These are phyloP conservation scores for Coregonus suidteri DNA, from an alignment of 2,797 vertebrate species.

Conservation along the genomic window DNA sequence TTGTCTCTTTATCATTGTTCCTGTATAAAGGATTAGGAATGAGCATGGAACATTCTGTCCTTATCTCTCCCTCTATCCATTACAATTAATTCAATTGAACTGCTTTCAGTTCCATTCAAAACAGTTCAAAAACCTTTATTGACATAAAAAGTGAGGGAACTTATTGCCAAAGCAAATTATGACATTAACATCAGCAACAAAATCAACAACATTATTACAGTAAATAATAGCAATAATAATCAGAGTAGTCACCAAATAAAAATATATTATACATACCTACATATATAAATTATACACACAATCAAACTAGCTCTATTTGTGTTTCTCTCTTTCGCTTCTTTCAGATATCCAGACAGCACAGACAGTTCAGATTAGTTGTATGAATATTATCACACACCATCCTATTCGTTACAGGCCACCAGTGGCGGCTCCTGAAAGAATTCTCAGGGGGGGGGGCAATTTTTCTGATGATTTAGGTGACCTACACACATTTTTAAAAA, in stretches of 20 bases:
- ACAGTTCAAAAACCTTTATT: not conserved
- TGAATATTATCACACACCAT: conserved; percentile 1
- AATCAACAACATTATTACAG: not conserved
- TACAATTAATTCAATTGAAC: not conserved
- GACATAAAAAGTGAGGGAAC: not conserved
- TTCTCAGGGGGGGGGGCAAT: too few species aligned
- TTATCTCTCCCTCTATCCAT: conserved; percentile 12
- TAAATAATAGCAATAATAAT: not conserved
- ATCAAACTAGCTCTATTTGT: too few species aligned
- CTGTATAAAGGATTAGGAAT: conserved; percentile 9
- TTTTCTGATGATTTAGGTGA: too few species aligned
- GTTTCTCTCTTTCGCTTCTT: not conserved
- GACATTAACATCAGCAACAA: not conserved
- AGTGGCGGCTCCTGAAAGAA: too few species aligned
- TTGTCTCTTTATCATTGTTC: conserved; percentile 46
- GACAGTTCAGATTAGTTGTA: not conserved
- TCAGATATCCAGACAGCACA: not conserved
- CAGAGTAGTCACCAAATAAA: not conserved
- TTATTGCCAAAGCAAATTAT: too few species aligned
- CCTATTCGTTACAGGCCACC: not conserved
- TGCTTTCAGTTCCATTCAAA: not conserved
- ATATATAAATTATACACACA: too few species aligned
- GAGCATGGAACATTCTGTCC: not conserved
- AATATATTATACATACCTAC: not conserved
- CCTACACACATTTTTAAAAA: too few species aligned